Evolutionary conservation across 2,113 vertebrate species (phyloP).

Genomic region (Colinus virginianus): DNA sequence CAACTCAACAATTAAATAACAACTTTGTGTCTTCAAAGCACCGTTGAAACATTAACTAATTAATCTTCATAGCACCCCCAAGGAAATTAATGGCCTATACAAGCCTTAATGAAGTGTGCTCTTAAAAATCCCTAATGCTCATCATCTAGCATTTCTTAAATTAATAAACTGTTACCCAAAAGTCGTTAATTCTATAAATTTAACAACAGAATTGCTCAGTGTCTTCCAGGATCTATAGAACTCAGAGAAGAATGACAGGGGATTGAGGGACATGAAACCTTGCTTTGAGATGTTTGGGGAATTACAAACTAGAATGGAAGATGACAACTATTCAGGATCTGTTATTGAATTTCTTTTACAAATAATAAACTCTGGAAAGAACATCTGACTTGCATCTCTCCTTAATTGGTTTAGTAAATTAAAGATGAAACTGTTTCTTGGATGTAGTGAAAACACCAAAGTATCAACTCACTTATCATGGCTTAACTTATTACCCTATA

Average conservation of each 20-base stretch:
- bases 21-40: neutral
- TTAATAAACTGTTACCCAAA: neutral
- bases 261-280: neutral
- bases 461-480: neutral
- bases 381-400: neutral
- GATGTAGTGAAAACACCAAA: neutral
- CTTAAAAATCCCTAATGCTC: constrained; percentile 3
- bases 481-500: neutral
- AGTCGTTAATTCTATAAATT: neutral
- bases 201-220: neutral
- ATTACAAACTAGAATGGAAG: neutral
- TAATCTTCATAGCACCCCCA: neutral
- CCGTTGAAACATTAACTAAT: neutral
- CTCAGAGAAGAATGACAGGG: neutral
- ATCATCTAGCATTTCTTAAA: neutral
- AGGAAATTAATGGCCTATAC: constrained; percentile 24
- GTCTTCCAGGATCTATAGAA: neutral
- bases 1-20: neutral
- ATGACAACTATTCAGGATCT: neutral
- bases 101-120: neutral
- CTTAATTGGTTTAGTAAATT: neutral
- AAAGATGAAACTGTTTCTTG: neutral
- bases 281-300: neutral
- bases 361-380: neutral
- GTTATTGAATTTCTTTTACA: neutral